phyloP scores from a whole-genome alignment of 2,113 vertebrate species.

The Leptodactylus fuscus region DNA sequence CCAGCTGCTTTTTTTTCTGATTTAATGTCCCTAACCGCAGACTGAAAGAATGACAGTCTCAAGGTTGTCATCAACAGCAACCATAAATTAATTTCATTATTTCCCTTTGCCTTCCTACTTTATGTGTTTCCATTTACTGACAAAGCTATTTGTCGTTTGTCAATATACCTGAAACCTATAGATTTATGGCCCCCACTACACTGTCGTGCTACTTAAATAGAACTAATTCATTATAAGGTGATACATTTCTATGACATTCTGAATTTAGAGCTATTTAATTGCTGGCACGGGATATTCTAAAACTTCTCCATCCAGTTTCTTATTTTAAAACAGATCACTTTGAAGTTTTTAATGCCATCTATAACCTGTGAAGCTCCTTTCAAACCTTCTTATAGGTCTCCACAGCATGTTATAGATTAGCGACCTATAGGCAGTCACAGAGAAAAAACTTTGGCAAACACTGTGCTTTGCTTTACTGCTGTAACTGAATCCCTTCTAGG shows the following conservation, averaged over 20 bases:
- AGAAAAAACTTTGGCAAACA: too few relatives aligned
- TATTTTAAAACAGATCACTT: background rate
- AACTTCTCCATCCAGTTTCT: background rate
- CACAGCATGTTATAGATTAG: too few relatives aligned
- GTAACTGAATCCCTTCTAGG: too few relatives aligned
- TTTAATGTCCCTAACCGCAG: constrained; percentile 31
- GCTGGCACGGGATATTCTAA: background rate
- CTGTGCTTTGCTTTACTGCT: too few relatives aligned
- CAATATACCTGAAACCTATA: constrained; percentile 26
- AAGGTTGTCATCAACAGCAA: constrained; percentile 47
- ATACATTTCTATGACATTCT: background rate
- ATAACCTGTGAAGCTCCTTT: too few relatives aligned
- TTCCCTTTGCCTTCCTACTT: constrained; percentile 31
- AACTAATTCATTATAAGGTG: constrained; percentile 15
- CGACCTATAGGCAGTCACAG: too few relatives aligned
- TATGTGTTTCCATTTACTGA: constrained; percentile 48
- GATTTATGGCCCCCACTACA: constrained; percentile 9
- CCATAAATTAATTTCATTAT: constrained; percentile 48
- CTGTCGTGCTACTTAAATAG: background rate
- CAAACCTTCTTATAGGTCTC: too few relatives aligned
- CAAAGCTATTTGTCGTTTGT: constrained; percentile 27
- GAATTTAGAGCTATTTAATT: background rate
- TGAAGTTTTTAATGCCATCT: too few relatives aligned
- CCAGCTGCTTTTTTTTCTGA: constrained; percentile 33
- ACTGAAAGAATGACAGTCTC: constrained; percentile 45